Conservation (phyloP, 2,797 vertebrate genomes). For the Chelidonichthys spinosus region DNA sequence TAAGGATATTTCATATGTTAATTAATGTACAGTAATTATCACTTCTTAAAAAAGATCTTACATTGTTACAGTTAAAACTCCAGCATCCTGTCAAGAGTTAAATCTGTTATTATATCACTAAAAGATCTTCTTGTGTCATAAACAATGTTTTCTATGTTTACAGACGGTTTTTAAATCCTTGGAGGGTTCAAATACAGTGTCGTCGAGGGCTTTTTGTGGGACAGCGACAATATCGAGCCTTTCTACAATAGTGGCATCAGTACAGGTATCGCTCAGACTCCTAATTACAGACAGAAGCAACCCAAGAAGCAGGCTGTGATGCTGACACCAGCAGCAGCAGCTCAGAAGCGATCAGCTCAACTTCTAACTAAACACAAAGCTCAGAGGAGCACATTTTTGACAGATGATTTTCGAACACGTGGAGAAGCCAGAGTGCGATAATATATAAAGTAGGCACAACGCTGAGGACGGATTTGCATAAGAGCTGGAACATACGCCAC, state of each 20-base stretch:
- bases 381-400: slow-evolving; percentile 18
- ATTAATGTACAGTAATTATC: neutral
- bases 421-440: slow-evolving; percentile 32
- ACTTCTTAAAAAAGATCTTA: neutral
- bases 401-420: neutral
- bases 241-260: neutral
- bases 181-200: slow-evolving; percentile 2
- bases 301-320: neutral
- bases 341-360: slow-evolving; percentile 28
- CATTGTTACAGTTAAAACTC: neutral
- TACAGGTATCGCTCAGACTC: neutral
- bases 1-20: neutral
- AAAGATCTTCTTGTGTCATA: neutral
- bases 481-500: neutral
- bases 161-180: slow-evolving; percentile 2
- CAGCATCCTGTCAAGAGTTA: neutral
- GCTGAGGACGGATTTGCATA: slow-evolving; percentile 7
- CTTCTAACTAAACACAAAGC: slow-evolving; percentile 12
- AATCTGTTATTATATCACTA: neutral
- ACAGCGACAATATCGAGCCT: neutral
- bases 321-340: slow-evolving; percentile 19
- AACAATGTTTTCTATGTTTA: slow-evolving; percentile 7
- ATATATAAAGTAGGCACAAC: neutral
- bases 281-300: slow-evolving; percentile 20
- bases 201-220: neutral